Conservation (phyloP, 2,888 invertebrate genomes). For the Nomada hirtipes region DNA sequence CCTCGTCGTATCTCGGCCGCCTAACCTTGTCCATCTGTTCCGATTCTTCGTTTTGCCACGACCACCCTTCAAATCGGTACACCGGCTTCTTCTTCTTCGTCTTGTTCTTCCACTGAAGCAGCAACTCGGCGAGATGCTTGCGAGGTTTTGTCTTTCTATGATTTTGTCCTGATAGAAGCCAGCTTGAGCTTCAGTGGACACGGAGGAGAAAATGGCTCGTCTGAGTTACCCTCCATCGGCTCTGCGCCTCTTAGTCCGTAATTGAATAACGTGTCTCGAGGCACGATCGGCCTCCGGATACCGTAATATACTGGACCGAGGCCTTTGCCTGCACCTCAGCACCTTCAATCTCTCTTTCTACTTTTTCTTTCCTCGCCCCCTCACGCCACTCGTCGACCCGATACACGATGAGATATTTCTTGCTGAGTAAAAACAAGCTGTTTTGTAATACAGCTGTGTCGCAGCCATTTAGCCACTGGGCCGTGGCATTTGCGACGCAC, state of each 20-base stretch:
- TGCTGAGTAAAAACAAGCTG: conserved; percentile 44
- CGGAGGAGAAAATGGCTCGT: conserved; percentile 62
- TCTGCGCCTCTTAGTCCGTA: conserved; percentile 78
- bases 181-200: conserved; percentile 63
- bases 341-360: conserved; percentile 64
- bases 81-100: neutral
- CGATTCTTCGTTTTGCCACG: conserved; percentile 22
- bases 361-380: conserved; percentile 17
- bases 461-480: conserved; percentile 38
- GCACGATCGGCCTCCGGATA: conserved; percentile 74
- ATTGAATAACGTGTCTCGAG: conserved; percentile 81
- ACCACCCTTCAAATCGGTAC: conserved; percentile 26
- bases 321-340: conserved; percentile 63
- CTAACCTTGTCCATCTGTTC: conserved; percentile 54
- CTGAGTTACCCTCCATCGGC: conserved; percentile 70
- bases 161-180: conserved; percentile 66
- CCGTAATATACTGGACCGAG: conserved; percentile 68
- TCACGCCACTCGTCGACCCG: conserved; percentile 38
- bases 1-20: conserved; percentile 59
- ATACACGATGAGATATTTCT: conserved; percentile 63
- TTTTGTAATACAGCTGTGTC: conserved; percentile 42
- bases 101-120: neutral
- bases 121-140: conserved; percentile 41
- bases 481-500: no score
- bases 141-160: conserved; percentile 76